Conservation (phyloP, 1,140 invertebrate species). For the Wasmannia auropunctata region DNA sequence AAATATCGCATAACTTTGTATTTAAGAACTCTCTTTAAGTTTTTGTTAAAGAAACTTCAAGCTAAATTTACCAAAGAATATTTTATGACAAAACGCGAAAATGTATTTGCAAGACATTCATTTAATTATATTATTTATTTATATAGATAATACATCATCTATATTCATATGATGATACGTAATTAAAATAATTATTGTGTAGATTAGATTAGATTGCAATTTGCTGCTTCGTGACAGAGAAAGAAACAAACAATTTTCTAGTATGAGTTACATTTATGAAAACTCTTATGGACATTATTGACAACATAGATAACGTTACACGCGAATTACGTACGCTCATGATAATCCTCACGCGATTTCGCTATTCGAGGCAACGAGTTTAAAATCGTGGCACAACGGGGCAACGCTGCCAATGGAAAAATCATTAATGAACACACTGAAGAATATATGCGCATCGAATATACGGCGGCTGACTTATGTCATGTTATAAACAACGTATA, state of each 20-base stretch:
- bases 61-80: not conserved
- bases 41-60: not conserved
- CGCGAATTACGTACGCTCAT: conserved; percentile 26
- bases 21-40: not conserved
- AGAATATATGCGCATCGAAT: not conserved
- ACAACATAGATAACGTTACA: conserved; percentile 19
- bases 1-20: not conserved
- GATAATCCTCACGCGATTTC: conserved; percentile 54
- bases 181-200: not conserved
- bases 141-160: not conserved
- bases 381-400: conserved; percentile 5
- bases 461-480: not conserved
- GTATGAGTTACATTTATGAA: conserved; percentile 10
- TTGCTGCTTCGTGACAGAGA: not conserved
- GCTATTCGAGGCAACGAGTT: conserved; percentile 41
- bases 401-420: conserved; percentile 28
- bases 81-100: not conserved
- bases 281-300: conserved; percentile 32
- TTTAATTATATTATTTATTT: conserved; percentile 16
- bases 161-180: not conserved
- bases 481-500: not conserved
- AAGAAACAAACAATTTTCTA: conserved; percentile 25
- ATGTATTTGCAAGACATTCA: not conserved
- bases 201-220: not conserved
- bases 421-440: conserved; percentile 28